Conservation (phyloP, 2,888 invertebrate species). For the Phalera bucephala region DNA sequence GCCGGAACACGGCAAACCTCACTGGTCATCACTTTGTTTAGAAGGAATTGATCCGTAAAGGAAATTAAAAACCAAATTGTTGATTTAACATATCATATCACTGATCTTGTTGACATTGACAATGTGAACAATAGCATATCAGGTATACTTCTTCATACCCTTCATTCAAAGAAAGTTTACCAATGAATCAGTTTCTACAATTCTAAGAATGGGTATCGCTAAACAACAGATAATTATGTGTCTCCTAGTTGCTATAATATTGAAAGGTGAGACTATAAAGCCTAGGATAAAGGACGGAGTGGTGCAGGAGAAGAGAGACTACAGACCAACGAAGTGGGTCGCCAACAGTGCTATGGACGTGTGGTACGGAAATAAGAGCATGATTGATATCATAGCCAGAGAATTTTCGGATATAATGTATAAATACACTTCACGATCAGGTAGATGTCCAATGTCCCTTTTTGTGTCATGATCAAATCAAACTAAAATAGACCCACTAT, state of each 20-base stretch:
- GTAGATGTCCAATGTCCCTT: no score
- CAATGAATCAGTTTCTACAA: background rate
- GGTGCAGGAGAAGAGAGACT: conserved; percentile 33
- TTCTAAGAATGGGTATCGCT: no score
- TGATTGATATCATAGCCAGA: conserved; percentile 53
- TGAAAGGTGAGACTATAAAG: conserved; percentile 32
- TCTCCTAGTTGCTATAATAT: background rate
- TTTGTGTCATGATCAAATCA: no score
- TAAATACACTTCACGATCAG: conserved; percentile 45
- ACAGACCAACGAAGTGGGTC: conserved; percentile 56
- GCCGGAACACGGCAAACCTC: no score
- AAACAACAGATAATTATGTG: background rate
- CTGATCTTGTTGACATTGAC: no score
- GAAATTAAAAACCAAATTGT: background rate
- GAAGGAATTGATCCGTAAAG: no score
- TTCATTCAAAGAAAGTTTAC: background rate
- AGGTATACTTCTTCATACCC: no score
- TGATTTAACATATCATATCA: background rate
- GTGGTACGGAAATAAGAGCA: conserved; percentile 61
- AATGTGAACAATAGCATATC: no score
- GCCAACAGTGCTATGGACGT: conserved; percentile 60
- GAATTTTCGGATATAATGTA: conserved; percentile 52
- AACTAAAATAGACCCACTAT: no score
- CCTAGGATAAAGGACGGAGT: conserved; percentile 19
- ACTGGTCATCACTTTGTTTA: no score